Conservation (phyloP, 2,797 vertebrate genomes). For the Momotus momota region DNA sequence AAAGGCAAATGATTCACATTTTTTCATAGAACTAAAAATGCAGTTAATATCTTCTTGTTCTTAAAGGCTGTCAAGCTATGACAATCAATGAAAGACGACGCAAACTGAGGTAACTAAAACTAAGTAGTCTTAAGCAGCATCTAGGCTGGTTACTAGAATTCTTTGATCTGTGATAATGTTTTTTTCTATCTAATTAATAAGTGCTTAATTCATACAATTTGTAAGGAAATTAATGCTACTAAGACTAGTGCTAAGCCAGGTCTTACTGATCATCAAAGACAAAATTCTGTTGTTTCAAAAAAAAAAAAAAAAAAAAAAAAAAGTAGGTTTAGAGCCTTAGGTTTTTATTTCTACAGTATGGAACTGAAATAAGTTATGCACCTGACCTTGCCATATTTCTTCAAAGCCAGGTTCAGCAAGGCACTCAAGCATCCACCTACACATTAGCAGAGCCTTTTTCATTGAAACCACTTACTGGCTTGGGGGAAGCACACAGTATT, state of each 20-base stretch:
- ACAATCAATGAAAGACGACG: background rate
- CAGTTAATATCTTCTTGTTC: background rate
- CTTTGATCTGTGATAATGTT: background rate
- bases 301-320: background rate
- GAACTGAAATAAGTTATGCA: background rate
- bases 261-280: background rate
- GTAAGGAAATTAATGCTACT: background rate
- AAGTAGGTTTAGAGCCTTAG: background rate
- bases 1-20: background rate
- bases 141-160: background rate
- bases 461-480: background rate
- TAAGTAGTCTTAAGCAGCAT: background rate
- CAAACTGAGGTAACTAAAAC: background rate
- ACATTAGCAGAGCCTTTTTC: background rate
- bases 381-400: background rate
- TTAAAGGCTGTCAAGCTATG: background rate
- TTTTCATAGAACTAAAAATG: background rate
- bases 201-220: background rate
- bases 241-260: background rate
- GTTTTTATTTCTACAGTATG: background rate
- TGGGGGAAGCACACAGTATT: rapidly evolving
- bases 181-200: background rate
- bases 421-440: background rate
- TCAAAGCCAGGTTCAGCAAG: background rate
- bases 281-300: background rate